phyloP scores from a whole-genome alignment of 37 sponge, comb jelly and placozoan genomes.

The Axinella damicornis region DNA sequence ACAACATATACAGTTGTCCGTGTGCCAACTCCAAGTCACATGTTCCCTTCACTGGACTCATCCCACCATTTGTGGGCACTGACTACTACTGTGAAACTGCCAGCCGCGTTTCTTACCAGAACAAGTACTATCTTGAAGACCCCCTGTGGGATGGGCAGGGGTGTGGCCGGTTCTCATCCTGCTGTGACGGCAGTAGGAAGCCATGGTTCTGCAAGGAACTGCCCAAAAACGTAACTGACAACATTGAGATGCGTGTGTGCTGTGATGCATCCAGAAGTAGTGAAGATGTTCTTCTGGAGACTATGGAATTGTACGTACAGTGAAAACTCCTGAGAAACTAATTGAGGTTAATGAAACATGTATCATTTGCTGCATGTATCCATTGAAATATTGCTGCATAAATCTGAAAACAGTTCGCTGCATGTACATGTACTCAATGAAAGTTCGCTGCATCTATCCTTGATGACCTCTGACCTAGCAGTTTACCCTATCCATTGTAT shows the following conservation, averaged over 20 bases:
- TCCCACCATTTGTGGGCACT: slow-evolving; percentile 40
- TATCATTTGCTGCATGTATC: too few species aligned
- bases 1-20: slow-evolving; percentile 8
- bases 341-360: too few species aligned
- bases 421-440: too few species aligned
- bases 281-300: slow-evolving; percentile 50
- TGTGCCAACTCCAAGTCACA: slow-evolving; percentile 15
- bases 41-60: slow-evolving; percentile 14
- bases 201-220: slow-evolving; percentile 47
- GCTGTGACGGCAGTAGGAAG: slow-evolving; percentile 45
- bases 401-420: too few species aligned
- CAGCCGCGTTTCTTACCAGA: not conserved
- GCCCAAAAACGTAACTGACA: not conserved
- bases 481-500: too few species aligned
- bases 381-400: too few species aligned
- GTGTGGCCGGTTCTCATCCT: slow-evolving; percentile 27
- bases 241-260: slow-evolving; percentile 43
- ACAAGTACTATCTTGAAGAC: slow-evolving; percentile 17
- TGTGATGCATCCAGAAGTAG: slow-evolving; percentile 1
- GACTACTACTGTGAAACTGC: slow-evolving; percentile 62
- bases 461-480: too few species aligned
- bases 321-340: too few species aligned
- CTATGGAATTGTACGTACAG: slow-evolving; percentile 31
- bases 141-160: slow-evolving; percentile 65
- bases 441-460: too few species aligned